A percentile compares a stretch with the other conserved stretches of the same genome.
Evolutionary conservation across 2,113 vertebrate species (phyloP).

Genomic region (Probosciger aterrimus): DNA sequence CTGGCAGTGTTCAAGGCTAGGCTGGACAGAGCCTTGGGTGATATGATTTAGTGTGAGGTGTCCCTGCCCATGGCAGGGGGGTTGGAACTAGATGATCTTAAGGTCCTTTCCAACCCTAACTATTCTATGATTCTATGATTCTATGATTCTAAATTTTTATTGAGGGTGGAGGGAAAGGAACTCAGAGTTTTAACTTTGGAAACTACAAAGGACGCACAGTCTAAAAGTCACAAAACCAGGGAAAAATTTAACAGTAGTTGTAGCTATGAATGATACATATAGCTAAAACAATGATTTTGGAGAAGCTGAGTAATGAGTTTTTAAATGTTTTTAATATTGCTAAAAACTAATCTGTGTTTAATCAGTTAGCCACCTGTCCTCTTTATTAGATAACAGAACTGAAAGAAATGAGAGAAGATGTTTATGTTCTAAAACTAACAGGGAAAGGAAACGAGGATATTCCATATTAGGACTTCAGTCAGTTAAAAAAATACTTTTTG

Average conservation of each 20-base stretch:
- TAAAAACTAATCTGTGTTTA: neutral
- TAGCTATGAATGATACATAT: neutral
- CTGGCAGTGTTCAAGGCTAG: no score
- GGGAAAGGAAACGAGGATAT: neutral
- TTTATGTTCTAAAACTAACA: neutral
- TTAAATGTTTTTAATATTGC: neutral
- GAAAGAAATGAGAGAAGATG: neutral
- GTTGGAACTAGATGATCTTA: no score
- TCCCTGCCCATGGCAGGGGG: no score
- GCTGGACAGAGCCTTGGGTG: no score
- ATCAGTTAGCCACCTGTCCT: neutral
- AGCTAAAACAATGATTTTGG: neutral
- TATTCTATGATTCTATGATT: no score
- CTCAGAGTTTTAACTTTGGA: neutral
- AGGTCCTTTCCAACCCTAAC: no score
- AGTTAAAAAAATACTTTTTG: neutral
- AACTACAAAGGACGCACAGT: neutral
- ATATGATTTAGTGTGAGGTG: no score
- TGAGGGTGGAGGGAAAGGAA: neutral
- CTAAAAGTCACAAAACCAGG: neutral
- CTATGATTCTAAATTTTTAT: neutral
- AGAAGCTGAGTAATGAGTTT: neutral
- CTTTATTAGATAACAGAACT: neutral
- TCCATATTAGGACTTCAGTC: neutral
- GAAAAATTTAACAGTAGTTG: neutral